Evolutionary conservation across 2,797 vertebrate species (phyloP).

Genomic region (Holocentrus rufus): DNA sequence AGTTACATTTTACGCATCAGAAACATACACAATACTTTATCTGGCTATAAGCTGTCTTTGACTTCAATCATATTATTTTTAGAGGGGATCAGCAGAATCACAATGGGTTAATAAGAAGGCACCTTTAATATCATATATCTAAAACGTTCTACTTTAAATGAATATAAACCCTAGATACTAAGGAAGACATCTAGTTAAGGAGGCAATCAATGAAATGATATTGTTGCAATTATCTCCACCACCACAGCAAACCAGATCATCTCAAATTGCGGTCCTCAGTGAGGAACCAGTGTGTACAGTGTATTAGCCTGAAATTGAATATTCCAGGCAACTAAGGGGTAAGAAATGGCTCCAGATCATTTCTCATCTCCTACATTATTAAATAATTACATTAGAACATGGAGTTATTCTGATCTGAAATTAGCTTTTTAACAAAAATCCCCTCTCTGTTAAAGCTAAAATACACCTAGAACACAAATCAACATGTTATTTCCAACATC

Average conservation of each 20-base stretch:
- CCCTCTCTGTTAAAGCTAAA: background rate
- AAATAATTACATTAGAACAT: background rate
- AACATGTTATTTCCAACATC: background rate
- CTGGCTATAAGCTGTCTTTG: background rate
- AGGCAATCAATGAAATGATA: slow-evolving; percentile 37
- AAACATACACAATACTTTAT: slow-evolving; percentile 2
- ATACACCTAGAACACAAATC: background rate
- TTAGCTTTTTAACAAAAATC: background rate
- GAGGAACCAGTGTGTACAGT: background rate
- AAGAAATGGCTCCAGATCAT: slow-evolving; percentile 3
- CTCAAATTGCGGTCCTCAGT: slow-evolving; percentile 13
- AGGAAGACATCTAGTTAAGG: slow-evolving; percentile 2
- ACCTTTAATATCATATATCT: slow-evolving; percentile 22
- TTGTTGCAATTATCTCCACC: slow-evolving; percentile 39
- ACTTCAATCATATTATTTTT: slow-evolving; percentile 9
- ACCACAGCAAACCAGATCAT: slow-evolving; percentile 44
- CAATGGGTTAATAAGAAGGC: slow-evolving; percentile 1
- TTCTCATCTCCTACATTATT: background rate
- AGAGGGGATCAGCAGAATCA: background rate
- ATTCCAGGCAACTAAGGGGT: background rate
- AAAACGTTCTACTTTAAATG: slow-evolving; percentile 39
- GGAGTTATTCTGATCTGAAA: background rate
- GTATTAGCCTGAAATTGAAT: slow-evolving; percentile 4
- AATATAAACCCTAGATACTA: background rate
- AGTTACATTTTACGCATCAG: slow-evolving; percentile 8